Evolutionary conservation across 2,797 vertebrate genomes (phyloP).

Genomic region (Brachyalestes nurse): DNA sequence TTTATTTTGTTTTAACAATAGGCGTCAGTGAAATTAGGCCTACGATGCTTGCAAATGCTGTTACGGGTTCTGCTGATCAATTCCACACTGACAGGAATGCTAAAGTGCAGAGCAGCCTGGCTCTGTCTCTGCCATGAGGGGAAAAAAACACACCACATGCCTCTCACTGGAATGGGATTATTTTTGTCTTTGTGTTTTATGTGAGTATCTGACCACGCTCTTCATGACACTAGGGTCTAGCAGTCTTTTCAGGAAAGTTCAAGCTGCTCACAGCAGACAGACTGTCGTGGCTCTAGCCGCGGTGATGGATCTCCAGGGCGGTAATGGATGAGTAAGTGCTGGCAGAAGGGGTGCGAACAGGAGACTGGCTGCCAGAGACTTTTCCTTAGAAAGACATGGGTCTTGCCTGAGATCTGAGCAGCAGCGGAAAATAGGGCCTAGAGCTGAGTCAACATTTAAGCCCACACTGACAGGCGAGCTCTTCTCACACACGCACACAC

Average conservation of each 20-base stretch:
- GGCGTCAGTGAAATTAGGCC: background rate
- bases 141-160: background rate
- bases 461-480: background rate
- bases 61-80: background rate
- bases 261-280: background rate
- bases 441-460: conserved; percentile 30
- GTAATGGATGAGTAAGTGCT: conserved; percentile 49
- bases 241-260: background rate
- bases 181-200: background rate
- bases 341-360: conserved; percentile 30
- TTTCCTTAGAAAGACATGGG: conserved; percentile 39
- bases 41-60: background rate
- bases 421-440: conserved; percentile 16
- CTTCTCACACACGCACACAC: conserved; percentile 12
- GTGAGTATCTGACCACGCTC: background rate
- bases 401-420: conserved; percentile 21
- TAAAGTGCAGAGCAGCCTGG: background rate
- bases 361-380: conserved; percentile 12
- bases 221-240: background rate
- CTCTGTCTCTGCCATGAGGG: too few relatives aligned
- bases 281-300: background rate
- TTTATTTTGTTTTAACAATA: background rate
- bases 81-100: background rate
- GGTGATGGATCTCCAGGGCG: conserved; percentile 23
- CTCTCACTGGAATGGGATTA: background rate